phyloP scores from a whole-genome alignment of 2,113 vertebrate species.

The Nycticebus coucang region DNA sequence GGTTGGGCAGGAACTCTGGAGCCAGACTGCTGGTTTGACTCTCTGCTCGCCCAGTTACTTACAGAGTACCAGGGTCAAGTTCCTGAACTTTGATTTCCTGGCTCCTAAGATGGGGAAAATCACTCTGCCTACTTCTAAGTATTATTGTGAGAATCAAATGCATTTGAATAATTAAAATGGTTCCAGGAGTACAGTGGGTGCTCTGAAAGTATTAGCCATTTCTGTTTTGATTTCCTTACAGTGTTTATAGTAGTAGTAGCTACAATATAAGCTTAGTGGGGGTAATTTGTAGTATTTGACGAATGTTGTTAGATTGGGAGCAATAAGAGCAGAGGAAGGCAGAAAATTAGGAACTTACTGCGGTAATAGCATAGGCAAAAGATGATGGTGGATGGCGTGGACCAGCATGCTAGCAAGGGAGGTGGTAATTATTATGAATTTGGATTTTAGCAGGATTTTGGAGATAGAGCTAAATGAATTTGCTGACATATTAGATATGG shows the following conservation, averaged over 20 bases:
- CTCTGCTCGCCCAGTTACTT: neutral
- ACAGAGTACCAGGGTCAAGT: neutral
- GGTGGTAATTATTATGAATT: neutral
- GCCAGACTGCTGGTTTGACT: neutral
- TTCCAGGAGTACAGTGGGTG: neutral
- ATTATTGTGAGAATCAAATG: constrained; percentile 19
- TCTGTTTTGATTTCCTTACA: constrained; percentile 11
- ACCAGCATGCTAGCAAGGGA: neutral
- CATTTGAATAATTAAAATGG: constrained; percentile 12
- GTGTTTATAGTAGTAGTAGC: neutral
- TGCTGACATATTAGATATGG: neutral
- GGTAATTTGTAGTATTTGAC: neutral
- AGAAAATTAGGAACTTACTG: neutral
- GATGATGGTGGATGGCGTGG: neutral
- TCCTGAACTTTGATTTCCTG: neutral
- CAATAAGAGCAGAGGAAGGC: neutral
- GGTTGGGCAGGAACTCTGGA: neutral
- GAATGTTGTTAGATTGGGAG: neutral
- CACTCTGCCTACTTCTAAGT: constrained; percentile 4
- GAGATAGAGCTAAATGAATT: neutral
- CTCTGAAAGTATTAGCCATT: neutral
- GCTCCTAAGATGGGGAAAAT: constrained; percentile 3
- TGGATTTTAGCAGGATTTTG: neutral
- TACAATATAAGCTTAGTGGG: no score
- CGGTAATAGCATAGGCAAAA: neutral